Conservation (phyloP, 1,140 invertebrate species). For the Bemisia tabaci region DNA sequence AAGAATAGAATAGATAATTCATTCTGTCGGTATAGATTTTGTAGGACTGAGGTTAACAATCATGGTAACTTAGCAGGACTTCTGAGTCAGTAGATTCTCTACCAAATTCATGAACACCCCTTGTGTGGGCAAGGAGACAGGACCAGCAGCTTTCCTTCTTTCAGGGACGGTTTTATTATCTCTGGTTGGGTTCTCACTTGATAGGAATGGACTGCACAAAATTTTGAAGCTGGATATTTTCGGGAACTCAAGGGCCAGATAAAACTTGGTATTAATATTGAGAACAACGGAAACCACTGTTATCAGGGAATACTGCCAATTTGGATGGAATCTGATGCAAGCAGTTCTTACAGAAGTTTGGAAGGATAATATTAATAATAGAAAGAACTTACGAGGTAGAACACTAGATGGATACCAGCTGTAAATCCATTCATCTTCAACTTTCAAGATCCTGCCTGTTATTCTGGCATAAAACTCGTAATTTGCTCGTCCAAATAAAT, state of each 20-base stretch:
- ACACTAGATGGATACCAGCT: slow-evolving; percentile 77
- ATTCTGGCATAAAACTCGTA: slow-evolving; percentile 95
- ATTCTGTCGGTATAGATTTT: no score
- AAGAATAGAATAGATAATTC: no score
- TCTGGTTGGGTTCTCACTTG: no score
- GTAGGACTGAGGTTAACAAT: neutral
- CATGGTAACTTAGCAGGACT: slow-evolving; percentile 2
- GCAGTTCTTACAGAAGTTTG: neutral
- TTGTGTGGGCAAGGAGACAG: no score
- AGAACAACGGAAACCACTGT: no score
- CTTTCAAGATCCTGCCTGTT: slow-evolving; percentile 78
- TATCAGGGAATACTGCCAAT: no score
- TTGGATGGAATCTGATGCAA: no score
- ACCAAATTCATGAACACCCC: slow-evolving; percentile 5
- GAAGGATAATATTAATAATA: neutral
- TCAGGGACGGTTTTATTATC: no score
- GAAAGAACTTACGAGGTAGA: slow-evolving; percentile 51
- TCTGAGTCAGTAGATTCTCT: neutral
- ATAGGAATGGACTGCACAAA: no score
- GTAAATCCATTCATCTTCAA: slow-evolving; percentile 89
- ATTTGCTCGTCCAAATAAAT: slow-evolving; percentile 89
- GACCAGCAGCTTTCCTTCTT: no score
- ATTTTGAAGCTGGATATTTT: slow-evolving; percentile 7
- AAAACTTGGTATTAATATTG: neutral
- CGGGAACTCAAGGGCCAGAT: slow-evolving; percentile 2